phyloP scores from a whole-genome alignment of 2,888 invertebrate genomes.

The Emmelina monodactyla region DNA sequence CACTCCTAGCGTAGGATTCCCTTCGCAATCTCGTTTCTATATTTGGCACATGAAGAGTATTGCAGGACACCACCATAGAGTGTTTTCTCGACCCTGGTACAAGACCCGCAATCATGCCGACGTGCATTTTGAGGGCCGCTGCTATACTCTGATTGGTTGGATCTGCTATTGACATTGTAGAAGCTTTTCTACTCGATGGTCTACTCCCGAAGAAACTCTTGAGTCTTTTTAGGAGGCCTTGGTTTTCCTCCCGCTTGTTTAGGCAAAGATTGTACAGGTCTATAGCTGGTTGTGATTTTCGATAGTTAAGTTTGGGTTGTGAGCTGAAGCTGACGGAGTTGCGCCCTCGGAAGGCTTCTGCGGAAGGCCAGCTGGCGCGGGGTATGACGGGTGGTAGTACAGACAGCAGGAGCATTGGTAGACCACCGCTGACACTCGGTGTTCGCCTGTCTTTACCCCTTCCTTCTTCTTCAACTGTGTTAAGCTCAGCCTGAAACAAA shows the following conservation, averaged over 20 bases:
- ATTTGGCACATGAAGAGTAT: slow-evolving; percentile 63
- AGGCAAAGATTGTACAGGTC: slow-evolving; percentile 68
- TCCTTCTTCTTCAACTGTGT: slow-evolving; percentile 53
- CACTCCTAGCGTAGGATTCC: slow-evolving; percentile 67
- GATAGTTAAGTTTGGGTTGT: slow-evolving; percentile 69
- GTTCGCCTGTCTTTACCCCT: slow-evolving; percentile 44
- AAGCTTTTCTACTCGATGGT: slow-evolving; percentile 72
- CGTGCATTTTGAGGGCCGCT: slow-evolving; percentile 74
- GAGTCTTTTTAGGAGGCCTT: slow-evolving; percentile 60
- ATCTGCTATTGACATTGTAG: slow-evolving; percentile 69
- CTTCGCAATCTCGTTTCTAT: slow-evolving; percentile 45
- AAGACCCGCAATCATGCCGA: slow-evolving; percentile 75
- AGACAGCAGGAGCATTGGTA: slow-evolving; percentile 74
- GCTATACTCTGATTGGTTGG: slow-evolving; percentile 69
- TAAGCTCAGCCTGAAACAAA: slow-evolving; percentile 46
- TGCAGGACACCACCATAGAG: slow-evolving; percentile 67
- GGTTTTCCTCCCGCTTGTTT: slow-evolving; percentile 62
- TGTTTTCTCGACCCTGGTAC: slow-evolving; percentile 71
- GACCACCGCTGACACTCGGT: slow-evolving; percentile 73
- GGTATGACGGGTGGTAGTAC: slow-evolving; percentile 80
- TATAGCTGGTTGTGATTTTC: slow-evolving; percentile 64
- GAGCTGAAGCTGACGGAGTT: slow-evolving; percentile 72
- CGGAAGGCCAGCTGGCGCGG: slow-evolving; percentile 79
- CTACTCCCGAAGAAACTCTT: slow-evolving; percentile 71
- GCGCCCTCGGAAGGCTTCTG: slow-evolving; percentile 68